Evolutionary conservation across 2,113 vertebrate species (phyloP).

Genomic region (Pterocles orientalis): DNA sequence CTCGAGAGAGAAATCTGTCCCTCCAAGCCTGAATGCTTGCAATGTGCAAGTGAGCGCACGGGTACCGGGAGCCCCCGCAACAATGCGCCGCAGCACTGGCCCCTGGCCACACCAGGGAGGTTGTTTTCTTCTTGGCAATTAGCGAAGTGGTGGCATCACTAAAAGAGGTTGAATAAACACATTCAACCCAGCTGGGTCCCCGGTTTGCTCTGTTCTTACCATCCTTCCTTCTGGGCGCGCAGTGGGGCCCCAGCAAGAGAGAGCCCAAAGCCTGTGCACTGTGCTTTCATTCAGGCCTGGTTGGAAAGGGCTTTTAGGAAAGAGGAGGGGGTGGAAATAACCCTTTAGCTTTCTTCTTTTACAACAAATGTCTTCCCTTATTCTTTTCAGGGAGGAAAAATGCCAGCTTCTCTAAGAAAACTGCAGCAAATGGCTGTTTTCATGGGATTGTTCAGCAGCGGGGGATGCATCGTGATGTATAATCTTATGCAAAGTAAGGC

Average conservation of each 20-base stretch:
- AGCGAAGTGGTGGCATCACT: conserved; percentile 28
- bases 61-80: neutral
- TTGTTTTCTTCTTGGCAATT: conserved; percentile 37
- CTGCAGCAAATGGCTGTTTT: conserved; percentile 84
- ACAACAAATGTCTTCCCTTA: conserved; percentile 13
- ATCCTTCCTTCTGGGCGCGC: neutral
- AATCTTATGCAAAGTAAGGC: conserved; percentile 83
- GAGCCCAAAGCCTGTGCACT: neutral
- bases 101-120: neutral
- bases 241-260: neutral
- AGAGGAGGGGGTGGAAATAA: neutral
- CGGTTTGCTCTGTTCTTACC: conserved; percentile 8
- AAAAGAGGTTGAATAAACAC: conserved; percentile 27
- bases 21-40: neutral
- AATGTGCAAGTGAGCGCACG: neutral
- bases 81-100: neutral
- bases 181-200: neutral
- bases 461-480: conserved; percentile 81
- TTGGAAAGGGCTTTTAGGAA: conserved; percentile 2
- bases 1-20: neutral
- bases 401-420: conserved; percentile 76
- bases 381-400: conserved; percentile 61
- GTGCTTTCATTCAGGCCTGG: neutral
- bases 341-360: conserved; percentile 18
- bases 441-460: conserved; percentile 76